Conservation (phyloP, 2,113 vertebrate species). For the Ailurus styani region DNA sequence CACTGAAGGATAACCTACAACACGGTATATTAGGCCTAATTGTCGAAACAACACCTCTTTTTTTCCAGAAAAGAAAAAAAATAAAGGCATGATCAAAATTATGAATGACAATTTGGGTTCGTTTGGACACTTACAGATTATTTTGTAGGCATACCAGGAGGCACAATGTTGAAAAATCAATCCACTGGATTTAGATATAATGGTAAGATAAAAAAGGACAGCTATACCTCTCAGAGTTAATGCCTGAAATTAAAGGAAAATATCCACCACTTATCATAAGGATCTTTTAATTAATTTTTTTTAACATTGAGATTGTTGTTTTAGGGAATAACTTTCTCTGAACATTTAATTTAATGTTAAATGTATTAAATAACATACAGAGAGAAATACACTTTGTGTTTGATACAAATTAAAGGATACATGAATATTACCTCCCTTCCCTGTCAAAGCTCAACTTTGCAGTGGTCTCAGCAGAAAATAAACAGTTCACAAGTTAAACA, state of each 20-base stretch:
- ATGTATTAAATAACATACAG: constrained; percentile 76
- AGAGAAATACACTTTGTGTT: constrained; percentile 74
- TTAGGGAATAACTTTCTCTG: constrained; percentile 66
- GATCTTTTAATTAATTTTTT: constrained; percentile 78
- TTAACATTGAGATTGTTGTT: constrained; percentile 67
- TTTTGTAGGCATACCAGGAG: constrained; percentile 35
- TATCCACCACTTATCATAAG: constrained; percentile 76
- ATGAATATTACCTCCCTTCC: constrained; percentile 26
- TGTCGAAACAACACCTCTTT: constrained; percentile 23
- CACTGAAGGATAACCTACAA: constrained; percentile 69
- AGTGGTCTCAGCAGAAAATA: constrained; percentile 74
- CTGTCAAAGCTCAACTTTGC: constrained; percentile 73
- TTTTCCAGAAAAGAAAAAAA: constrained; percentile 25
- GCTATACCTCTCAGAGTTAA: constrained; percentile 27
- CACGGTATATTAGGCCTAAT: constrained; percentile 45
- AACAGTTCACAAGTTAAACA: constrained; percentile 80
- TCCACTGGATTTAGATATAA: constrained; percentile 21
- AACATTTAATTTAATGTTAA: constrained; percentile 69
- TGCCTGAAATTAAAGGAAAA: constrained; percentile 71
- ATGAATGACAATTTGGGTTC: constrained; percentile 14
- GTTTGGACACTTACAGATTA: neutral
- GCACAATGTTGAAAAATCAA: constrained; percentile 68
- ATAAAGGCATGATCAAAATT: constrained; percentile 53
- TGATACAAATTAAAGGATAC: constrained; percentile 73
- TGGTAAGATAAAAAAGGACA: constrained; percentile 29